phyloP scores from a whole-genome alignment of 2,797 vertebrate genomes.

The Platalea minor region DNA sequence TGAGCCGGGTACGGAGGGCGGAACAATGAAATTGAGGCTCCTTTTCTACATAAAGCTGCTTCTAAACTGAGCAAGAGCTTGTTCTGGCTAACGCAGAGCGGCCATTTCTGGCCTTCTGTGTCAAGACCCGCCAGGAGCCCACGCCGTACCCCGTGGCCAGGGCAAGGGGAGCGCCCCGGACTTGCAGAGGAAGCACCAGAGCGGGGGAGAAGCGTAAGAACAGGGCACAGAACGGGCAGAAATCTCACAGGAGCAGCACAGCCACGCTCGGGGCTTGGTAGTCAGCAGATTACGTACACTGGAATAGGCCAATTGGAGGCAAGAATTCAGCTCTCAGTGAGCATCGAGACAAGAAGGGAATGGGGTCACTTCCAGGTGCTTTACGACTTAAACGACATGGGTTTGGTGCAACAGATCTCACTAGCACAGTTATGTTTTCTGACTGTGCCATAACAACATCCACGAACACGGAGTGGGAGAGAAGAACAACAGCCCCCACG shows the following conservation, averaged over 20 bases:
- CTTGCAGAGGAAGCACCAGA: not conserved
- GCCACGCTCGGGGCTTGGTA: not conserved
- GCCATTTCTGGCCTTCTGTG: not conserved
- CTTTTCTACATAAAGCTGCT: not conserved
- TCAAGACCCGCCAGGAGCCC: not conserved
- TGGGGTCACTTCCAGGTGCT: not conserved
- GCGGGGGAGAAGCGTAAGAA: accelerated
- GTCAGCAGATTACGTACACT: not conserved
- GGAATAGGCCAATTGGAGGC: not conserved
- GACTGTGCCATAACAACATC: not conserved
- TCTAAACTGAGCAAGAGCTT: not conserved
- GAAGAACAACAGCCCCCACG: not conserved
- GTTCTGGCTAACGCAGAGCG: not conserved
- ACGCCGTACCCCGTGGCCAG: accelerated
- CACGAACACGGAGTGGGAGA: not conserved
- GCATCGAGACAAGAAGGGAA: not conserved
- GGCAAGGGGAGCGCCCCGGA: not conserved
- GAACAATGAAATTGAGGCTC: not conserved
- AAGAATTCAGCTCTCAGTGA: not conserved
- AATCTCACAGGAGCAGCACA: not conserved
- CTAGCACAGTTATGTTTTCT: not conserved
- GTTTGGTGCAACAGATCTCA: not conserved
- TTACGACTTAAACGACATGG: not conserved
- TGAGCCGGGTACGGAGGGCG: accelerated
- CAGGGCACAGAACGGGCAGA: not conserved